Base-by-base conservation (phyloP, 2,888 invertebrate genomes). In the Yponomeuta malinellus region DNA sequence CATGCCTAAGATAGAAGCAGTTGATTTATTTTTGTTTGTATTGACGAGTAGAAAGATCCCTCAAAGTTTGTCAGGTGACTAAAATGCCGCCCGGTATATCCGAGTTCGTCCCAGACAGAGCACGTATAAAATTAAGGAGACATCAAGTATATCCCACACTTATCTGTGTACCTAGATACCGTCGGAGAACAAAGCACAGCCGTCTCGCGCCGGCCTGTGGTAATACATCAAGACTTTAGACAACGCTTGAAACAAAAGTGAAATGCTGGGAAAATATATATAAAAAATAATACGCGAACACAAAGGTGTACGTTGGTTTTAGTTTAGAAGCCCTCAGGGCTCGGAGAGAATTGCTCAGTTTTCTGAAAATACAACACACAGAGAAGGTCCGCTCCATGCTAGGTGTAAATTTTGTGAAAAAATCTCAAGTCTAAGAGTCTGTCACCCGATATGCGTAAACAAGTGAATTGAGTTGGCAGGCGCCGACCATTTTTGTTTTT, bases 311-410 rank as follows among this genome's bases (percentile, higher is more conserved):
- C 15, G 52, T 15, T 59, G 52, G 72, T 76, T 80, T 82, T 82
- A 64, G 70, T 71, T 81, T 81, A 81, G 79, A 78, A 75, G 78
- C 79, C 83, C 80, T 74, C 63, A 76, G 80, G 85, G 80, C 75
- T 71, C 67, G 72, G 74, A 75, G 80, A 80, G 81, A 80, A 83
- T 84, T 83, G 82, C 83, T 84, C 81, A 78, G 75, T 76, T 71
- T 52, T 72, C 68, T 71, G 70, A 43, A 43, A 43, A 8, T 43
- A 43, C 9, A 43, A 8, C 0, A 43, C 8, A 8, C 0, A 8
- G 8, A 43, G 43, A 43, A 8, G 43, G 52, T 5, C 15, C 52
- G 52, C 52, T 59, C 52, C 33, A 33, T 33, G 5, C 33, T 33
- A 33, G 1, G 33, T 33, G 33, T 33, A 33, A 4, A 4, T 33